Percentiles rank a stretch among this genome's conserved stretches.
Conservation (phyloP, 1,140 invertebrate species). For the Achroia grisella region DNA sequence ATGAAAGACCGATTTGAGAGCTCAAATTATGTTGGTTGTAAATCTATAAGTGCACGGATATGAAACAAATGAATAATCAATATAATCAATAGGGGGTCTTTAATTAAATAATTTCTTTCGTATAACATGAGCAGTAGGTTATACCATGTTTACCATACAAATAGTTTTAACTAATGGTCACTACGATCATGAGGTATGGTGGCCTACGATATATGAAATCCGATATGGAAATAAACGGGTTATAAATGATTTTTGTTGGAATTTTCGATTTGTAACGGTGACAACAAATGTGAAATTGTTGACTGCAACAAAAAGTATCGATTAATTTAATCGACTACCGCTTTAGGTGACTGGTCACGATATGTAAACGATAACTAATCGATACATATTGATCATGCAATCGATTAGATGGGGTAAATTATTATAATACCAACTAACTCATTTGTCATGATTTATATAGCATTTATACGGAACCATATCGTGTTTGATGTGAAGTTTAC, state of each 20-base stretch:
- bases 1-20: not conserved
- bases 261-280: constrained; percentile 18
- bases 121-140: constrained; percentile 12
- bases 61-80: constrained; percentile 30
- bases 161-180: constrained; percentile 29
- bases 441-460: not conserved
- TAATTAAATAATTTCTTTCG: constrained; percentile 45
- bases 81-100: constrained; percentile 26
- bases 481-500: no score
- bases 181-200: constrained; percentile 23
- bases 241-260: constrained; percentile 21
- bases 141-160: constrained; percentile 36
- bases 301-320: not conserved
- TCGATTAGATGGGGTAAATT: constrained; percentile 1
- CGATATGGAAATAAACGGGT: constrained; percentile 35
- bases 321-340: constrained; percentile 4
- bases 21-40: constrained; percentile 3
- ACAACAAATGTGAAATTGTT: constrained; percentile 6
- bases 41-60: not conserved
- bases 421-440: not conserved
- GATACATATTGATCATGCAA: constrained; percentile 2
- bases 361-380: not conserved
- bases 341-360: not conserved
- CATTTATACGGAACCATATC: not conserved
- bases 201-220: constrained; percentile 28